A percentile compares a stretch with the other conserved stretches of the same genome.
phyloP scores from a whole-genome alignment of 2,113 vertebrate species.

The Nesogale talazaci region DNA sequence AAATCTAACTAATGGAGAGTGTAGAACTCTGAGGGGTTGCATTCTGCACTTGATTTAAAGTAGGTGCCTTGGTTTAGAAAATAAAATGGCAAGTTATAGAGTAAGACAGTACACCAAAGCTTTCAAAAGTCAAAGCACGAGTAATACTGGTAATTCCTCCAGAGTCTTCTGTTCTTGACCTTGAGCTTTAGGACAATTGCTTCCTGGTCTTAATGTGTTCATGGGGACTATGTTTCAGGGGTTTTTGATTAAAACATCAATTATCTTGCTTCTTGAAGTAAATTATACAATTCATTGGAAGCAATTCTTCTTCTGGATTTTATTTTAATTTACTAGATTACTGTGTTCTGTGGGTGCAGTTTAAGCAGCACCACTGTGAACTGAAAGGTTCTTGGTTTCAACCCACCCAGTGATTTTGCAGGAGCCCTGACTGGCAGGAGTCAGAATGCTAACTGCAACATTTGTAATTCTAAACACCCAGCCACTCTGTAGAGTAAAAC shows the following conservation, averaged over 20 bases:
- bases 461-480: no score
- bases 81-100: not conserved
- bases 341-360: not conserved
- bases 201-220: not conserved
- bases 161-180: not conserved
- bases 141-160: not conserved
- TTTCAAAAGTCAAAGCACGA: not conserved
- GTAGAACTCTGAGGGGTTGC: not conserved
- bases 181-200: not conserved
- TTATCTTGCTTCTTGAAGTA: not conserved
- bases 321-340: not conserved
- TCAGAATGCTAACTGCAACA: no score
- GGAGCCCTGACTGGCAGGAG: no score
- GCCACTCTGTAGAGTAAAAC: no score
- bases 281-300: not conserved
- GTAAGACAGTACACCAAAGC: not conserved
- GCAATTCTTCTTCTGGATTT: not conserved
- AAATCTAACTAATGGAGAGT: not conserved
- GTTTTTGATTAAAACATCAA: not conserved
- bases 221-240: not conserved
- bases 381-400: not conserved
- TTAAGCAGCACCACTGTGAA: not conserved
- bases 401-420: no score
- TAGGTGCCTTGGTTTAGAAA: not conserved
- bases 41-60: not conserved